Evolutionary conservation across 1,140 invertebrate species (phyloP).

Genomic region (Drosophila navojoa): DNA sequence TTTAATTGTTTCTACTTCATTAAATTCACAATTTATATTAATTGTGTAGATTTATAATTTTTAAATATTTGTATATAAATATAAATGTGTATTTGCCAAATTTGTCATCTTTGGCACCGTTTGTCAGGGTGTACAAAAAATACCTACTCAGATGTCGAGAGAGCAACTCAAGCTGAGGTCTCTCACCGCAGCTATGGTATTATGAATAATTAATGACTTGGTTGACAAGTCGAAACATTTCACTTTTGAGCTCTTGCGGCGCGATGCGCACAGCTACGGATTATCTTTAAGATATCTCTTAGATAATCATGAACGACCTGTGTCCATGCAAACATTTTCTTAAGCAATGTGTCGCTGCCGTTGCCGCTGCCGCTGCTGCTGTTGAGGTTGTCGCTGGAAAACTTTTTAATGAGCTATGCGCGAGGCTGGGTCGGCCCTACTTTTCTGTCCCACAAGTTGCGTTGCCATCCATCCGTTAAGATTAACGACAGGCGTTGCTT

Average conservation of each 20-base stretch:
- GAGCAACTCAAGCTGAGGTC: neutral
- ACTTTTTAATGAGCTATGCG: constrained; percentile 78
- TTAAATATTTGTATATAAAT: too few relatives aligned
- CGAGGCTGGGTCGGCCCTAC: constrained; percentile 35
- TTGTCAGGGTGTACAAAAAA: neutral
- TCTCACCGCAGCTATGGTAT: constrained; percentile 37
- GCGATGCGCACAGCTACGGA: constrained; percentile 31
- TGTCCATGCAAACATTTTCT: constrained; percentile 64
- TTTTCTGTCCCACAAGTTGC: neutral
- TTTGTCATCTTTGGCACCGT: neutral
- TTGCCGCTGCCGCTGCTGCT: constrained; percentile 33
- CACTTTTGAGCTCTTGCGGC: constrained; percentile 53
- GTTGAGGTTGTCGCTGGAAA: constrained; percentile 56
- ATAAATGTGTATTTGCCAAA: neutral
- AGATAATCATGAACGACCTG: constrained; percentile 64
- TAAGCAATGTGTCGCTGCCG: constrained; percentile 61
- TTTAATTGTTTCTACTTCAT: too few relatives aligned
- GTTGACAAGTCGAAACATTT: constrained; percentile 51
- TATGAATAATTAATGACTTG: constrained; percentile 78
- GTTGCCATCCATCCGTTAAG: constrained; percentile 20
- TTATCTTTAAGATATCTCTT: constrained; percentile 73
- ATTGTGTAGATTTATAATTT: too few relatives aligned
- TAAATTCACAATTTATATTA: too few relatives aligned
- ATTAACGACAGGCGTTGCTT: constrained; percentile 62
- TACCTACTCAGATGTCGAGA: neutral